phyloP scores from a whole-genome alignment of 2,113 vertebrate species.

The Tenebrosternarchus preto region DNA sequence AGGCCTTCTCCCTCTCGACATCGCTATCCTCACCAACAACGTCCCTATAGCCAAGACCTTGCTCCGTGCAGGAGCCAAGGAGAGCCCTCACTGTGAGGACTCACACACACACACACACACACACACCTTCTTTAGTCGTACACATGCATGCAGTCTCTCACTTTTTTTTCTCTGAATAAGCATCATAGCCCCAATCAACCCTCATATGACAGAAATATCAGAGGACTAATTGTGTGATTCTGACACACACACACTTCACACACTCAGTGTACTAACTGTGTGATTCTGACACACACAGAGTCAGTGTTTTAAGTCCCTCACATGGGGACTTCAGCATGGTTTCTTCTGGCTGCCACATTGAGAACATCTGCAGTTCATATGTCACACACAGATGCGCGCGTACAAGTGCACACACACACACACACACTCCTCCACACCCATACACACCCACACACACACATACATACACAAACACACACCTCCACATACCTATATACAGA shows the following conservation, averaged over 20 bases:
- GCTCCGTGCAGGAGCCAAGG: constrained; percentile 84
- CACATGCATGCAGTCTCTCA: not conserved
- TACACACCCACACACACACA: not conserved
- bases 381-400: constrained; percentile 2
- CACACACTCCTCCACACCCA: not conserved
- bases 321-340: too few relatives aligned
- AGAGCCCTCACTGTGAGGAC: constrained; percentile 90
- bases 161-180: not conserved
- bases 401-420: not conserved
- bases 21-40: constrained; percentile 93
- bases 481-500: too few relatives aligned
- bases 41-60: constrained; percentile 85
- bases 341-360: not conserved
- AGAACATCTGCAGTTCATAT: not conserved
- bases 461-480: not conserved
- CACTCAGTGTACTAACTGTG: too few relatives aligned
- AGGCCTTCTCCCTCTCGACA: constrained; percentile 87
- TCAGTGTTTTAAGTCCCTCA: not conserved
- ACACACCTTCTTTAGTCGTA: too few relatives aligned
- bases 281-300: constrained; percentile 7
- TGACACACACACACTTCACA: not conserved
- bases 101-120: constrained; percentile 10
- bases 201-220: constrained; percentile 60
- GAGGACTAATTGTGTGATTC: too few relatives aligned
- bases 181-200: constrained; percentile 61